phyloP scores from a whole-genome alignment of 1,140 invertebrate genomes.

The Protaetia brevitarsis region DNA sequence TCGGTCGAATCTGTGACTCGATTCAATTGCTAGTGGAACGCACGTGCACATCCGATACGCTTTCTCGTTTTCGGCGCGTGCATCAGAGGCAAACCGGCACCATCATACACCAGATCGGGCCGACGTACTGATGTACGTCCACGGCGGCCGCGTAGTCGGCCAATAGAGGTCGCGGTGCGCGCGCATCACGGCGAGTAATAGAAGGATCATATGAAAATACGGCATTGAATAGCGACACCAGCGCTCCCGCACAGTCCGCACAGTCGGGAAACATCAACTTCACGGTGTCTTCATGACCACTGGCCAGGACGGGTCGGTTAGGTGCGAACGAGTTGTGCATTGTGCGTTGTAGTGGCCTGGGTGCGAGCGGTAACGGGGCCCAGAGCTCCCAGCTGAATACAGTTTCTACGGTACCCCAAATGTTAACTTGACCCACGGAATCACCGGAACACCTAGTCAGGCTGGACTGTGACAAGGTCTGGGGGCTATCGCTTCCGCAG shows the following conservation, averaged over 20 bases:
- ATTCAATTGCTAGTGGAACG: too few relatives aligned
- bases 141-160: background rate
- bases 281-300: conserved; percentile 35
- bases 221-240: conserved; percentile 28
- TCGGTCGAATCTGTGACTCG: too few relatives aligned
- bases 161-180: conserved; percentile 2
- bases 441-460: conserved; percentile 37
- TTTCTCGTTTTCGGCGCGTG: too few relatives aligned
- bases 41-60: too few relatives aligned
- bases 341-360: conserved; percentile 42
- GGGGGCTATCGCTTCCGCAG: conserved; percentile 39
- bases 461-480: conserved; percentile 38
- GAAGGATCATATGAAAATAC: conserved; percentile 21
- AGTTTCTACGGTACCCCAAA: conserved; percentile 35
- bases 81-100: too few relatives aligned
- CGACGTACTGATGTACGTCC: too few relatives aligned
- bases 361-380: conserved; percentile 37
- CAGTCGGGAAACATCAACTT: too few relatives aligned
- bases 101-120: too few relatives aligned
- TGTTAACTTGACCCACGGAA: conserved; percentile 42
- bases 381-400: conserved; percentile 35
- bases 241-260: conserved; percentile 24
- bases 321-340: conserved; percentile 35
- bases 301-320: conserved; percentile 36
- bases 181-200: conserved; percentile 4